A percentile compares a stretch with the other conserved stretches of the same genome.
phyloP scores from a whole-genome alignment of 2,888 invertebrate genomes.

The Hanleya hanleyi region DNA sequence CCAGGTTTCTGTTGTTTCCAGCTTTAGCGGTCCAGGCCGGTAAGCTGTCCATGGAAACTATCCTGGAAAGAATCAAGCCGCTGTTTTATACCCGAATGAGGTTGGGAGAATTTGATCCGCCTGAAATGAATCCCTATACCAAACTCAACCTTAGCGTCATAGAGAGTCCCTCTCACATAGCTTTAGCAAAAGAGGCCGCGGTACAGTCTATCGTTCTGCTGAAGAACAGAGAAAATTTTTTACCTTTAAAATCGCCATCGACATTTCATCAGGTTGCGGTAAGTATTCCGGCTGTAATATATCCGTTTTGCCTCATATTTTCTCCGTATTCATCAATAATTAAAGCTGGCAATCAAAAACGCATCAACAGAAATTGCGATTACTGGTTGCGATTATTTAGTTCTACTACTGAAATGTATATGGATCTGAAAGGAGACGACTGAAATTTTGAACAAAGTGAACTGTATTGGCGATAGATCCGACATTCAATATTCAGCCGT shows the following conservation, averaged over 20 bases:
- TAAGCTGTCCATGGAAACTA: background rate
- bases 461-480: too few species aligned
- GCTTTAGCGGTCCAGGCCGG: background rate
- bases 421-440: too few species aligned
- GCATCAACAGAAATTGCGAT: too few species aligned
- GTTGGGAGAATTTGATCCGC: conserved; percentile 31
- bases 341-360: too few species aligned
- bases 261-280: background rate
- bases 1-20: too few species aligned
- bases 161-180: conserved; percentile 39
- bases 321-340: too few species aligned
- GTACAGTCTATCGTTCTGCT: conserved; percentile 43
- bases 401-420: too few species aligned
- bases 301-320: too few species aligned
- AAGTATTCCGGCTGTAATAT: too few species aligned
- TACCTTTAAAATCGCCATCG: conserved; percentile 20
- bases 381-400: too few species aligned
- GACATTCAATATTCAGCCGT: too few species aligned
- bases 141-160: conserved; percentile 25
- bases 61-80: conserved; percentile 22
- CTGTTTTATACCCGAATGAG: conserved; percentile 29
- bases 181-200: conserved; percentile 39
- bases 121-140: conserved; percentile 24
- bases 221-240: conserved; percentile 36
- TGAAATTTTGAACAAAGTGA: too few species aligned